A percentile compares a stretch with the other conserved stretches of the same genome.
Conservation (phyloP, 1,140 invertebrate species). For the Aplysia californica region DNA sequence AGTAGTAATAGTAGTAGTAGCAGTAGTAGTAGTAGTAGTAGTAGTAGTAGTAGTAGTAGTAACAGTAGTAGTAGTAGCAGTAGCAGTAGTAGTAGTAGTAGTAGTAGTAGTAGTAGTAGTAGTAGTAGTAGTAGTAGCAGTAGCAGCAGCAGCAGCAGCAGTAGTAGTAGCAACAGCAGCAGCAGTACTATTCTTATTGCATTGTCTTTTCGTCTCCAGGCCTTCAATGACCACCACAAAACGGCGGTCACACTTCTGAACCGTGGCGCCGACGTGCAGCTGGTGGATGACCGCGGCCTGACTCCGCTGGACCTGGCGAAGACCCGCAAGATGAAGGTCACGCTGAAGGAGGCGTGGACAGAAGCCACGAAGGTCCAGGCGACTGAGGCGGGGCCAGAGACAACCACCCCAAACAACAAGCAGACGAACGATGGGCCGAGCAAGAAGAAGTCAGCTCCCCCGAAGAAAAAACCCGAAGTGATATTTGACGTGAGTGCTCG, state of each 20-base stretch:
- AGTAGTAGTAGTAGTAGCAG: too few species aligned
- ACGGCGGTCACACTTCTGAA: slow-evolving; percentile 52
- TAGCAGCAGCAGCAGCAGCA: too few species aligned
- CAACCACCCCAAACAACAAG: background rate
- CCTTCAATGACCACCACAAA: slow-evolving; percentile 60
- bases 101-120: too few species aligned
- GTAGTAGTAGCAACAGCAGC: too few species aligned
- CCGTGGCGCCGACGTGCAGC: slow-evolving; percentile 59
- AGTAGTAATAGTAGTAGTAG: too few species aligned
- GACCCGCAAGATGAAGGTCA: slow-evolving; percentile 57
- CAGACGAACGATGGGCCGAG: background rate
- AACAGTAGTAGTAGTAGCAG: too few species aligned
- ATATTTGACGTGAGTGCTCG: slow-evolving; percentile 58
- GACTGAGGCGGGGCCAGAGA: background rate
- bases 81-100: too few species aligned
- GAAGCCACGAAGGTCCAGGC: slow-evolving; percentile 28
- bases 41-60: too few species aligned
- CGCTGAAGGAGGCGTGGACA: slow-evolving; percentile 60
- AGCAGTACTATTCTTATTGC: too few species aligned
- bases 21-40: too few species aligned
- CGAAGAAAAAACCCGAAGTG: slow-evolving; percentile 51
- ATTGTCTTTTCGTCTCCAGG: too few species aligned
- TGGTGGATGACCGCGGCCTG: slow-evolving; percentile 60
- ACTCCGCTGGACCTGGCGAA: slow-evolving; percentile 63
- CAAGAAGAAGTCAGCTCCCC: background rate